Evolutionary conservation across 35 echinoderm and acorn worm species (phyloP), one percentile per base, ranked within the genome.

Genomic region (Apostichopus japonicus): DNA sequence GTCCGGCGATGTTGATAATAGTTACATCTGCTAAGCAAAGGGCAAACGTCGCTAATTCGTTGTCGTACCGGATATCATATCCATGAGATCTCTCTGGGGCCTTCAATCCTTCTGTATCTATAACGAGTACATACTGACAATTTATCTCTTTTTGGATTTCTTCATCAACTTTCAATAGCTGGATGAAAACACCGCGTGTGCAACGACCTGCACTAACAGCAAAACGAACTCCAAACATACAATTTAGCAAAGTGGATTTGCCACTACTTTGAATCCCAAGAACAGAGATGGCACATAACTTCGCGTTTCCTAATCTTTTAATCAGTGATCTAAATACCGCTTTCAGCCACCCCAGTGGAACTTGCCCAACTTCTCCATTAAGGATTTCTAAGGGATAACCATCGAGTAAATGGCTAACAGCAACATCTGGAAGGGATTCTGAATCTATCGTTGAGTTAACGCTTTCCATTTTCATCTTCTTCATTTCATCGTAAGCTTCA

Each of bases 41-140:
- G 6, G 77, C 90, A 79, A 91, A 65, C 1, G 90, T 91, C 2
- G 90, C 90, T 25, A 91, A 25, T 79, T 91, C 90, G 55, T 91
- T 91, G 75, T 91, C 90, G 16, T 91, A n/a, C 5, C 53, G 5
- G 44, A 44, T 2, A 3, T 57, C 24, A n/a, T 84, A 2, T 1
- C 54, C 54, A 5, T 3, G 44, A 15, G 71, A 24, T 16, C 72
- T 78, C 52, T 78, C 73, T 5, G 90, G 90, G 2, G 90, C 72
- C 14, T 58, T 76, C n/a, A 91, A 52, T 6, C 90, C 90, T 61
- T 91, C 90, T 54, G 90, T 91, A 55, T 91, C 90, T 56, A 91
- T 53, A 0, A 91, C 75, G 5, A 91, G 53, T 0, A 91, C 11
- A 73, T 91, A 91, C 2, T 86, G 57, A 86, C 72, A 91, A 1